phyloP scores from a whole-genome alignment of 1,140 invertebrate species.

The Cotesia glomerata region DNA sequence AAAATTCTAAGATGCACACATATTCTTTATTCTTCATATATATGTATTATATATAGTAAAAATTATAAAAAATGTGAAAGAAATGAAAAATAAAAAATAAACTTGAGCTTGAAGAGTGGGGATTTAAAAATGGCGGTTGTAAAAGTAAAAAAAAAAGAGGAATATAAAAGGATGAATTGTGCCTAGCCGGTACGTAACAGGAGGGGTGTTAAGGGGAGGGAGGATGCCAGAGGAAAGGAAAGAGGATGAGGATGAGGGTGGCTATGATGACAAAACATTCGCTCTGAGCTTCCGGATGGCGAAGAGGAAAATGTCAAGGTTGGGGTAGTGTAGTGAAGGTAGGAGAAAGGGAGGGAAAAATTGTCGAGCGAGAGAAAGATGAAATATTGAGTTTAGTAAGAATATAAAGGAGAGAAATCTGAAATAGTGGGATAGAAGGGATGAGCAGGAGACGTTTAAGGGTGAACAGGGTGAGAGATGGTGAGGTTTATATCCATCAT shows the following conservation, averaged over 20 bases:
- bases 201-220: neutral
- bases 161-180: conserved; percentile 1
- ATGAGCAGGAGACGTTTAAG: conserved; percentile 34
- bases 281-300: conserved; percentile 48
- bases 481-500: conserved; percentile 61
- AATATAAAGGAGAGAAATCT: neutral
- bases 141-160: too few species aligned
- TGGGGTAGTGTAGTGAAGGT: conserved; percentile 22
- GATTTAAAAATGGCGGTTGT: too few species aligned
- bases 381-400: too few species aligned
- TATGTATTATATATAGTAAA: too few species aligned
- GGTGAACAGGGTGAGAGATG: conserved; percentile 29
- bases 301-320: conserved; percentile 34
- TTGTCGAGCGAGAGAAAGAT: neutral
- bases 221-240: conserved; percentile 21
- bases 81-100: too few species aligned
- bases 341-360: conserved; percentile 24
- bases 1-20: too few species aligned
- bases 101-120: too few species aligned
- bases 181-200: neutral
- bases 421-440: conserved; percentile 11
- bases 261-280: conserved; percentile 56
- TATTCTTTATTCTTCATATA: too few species aligned
- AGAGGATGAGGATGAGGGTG: conserved; percentile 32
- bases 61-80: too few species aligned